Conservation (phyloP, 2,113 vertebrate species). For the Oceanodroma tethys region DNA sequence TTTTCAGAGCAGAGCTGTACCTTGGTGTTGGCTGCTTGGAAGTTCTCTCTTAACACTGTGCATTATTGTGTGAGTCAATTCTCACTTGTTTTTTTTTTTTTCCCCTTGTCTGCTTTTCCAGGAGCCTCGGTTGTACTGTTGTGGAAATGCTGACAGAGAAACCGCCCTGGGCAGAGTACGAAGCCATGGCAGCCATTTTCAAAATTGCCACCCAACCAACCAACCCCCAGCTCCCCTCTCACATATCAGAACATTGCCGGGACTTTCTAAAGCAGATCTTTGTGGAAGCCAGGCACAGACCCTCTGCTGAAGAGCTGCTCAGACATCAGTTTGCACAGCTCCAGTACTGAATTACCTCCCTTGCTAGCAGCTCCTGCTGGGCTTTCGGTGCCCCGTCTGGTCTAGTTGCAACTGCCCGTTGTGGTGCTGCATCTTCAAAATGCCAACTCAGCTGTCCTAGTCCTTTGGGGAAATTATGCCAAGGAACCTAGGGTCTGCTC, state of each 20-base stretch:
- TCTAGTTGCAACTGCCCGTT: not conserved
- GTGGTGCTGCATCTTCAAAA: slow-evolving; percentile 52
- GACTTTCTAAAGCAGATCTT: slow-evolving; percentile 93
- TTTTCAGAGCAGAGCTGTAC: not conserved
- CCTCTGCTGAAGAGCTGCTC: slow-evolving; percentile 93
- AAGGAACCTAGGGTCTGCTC: slow-evolving; percentile 32
- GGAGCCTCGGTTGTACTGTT: slow-evolving; percentile 94
- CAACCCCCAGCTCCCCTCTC: slow-evolving; percentile 88
- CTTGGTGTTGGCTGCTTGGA: not conserved
- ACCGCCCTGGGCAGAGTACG: slow-evolving; percentile 94
- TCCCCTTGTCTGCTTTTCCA: slow-evolving; percentile 41
- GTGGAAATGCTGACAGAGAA: slow-evolving; percentile 98
- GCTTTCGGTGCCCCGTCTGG: not conserved
- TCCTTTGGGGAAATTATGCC: not conserved
- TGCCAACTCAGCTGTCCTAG: slow-evolving; percentile 37
- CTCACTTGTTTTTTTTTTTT: not conserved
- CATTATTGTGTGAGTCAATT: not conserved
- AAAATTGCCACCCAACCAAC: slow-evolving; percentile 97
- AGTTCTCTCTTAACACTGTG: not conserved
- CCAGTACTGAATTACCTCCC: slow-evolving; percentile 81
- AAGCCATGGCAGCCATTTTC: slow-evolving; percentile 97
- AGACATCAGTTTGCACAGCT: slow-evolving; percentile 93
- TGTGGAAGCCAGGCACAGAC: slow-evolving; percentile 92
- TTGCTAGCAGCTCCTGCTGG: slow-evolving; percentile 36
- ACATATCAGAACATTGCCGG: slow-evolving; percentile 87